These are phyloP conservation scores for Crioceris asparagi DNA, from an alignment of 2,888 invertebrate species.

Conservation along the genomic window DNA sequence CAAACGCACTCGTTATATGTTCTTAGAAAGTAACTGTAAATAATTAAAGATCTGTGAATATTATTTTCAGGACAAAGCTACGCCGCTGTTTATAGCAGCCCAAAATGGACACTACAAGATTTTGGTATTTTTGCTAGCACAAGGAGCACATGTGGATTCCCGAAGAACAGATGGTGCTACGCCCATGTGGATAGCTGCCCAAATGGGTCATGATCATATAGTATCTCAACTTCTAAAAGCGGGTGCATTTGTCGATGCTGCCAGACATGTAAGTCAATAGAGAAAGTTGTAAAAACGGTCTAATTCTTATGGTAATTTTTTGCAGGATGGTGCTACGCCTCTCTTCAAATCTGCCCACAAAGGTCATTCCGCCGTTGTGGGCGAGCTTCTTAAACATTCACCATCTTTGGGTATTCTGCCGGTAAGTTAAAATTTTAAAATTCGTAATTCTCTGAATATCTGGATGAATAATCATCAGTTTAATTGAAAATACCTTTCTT, in stretches of 20 bases:
- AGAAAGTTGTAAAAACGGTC: neutral
- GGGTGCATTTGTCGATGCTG: constrained; percentile 70
- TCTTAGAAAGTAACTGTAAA: too few relatives aligned
- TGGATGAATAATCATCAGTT: too few relatives aligned
- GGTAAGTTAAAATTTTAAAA: constrained; percentile 43
- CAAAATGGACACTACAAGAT: constrained; percentile 87
- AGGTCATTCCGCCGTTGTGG: constrained; percentile 79
- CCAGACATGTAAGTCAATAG: constrained; percentile 54
- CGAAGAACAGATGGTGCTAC: constrained; percentile 77
- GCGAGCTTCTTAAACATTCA: constrained; percentile 69
- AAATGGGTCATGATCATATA: constrained; percentile 87
- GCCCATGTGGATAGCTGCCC: constrained; percentile 88
- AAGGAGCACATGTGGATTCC: constrained; percentile 63
- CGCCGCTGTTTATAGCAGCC: constrained; percentile 83
- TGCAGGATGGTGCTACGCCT: constrained; percentile 85
- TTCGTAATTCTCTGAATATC: too few relatives aligned
- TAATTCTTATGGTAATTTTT: constrained; percentile 21
- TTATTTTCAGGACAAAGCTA: constrained; percentile 93
- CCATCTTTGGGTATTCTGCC: constrained; percentile 74
- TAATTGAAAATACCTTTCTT: too few relatives aligned
- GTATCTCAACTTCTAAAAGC: constrained; percentile 61
- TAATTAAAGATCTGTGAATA: too few relatives aligned
- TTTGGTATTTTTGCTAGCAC: constrained; percentile 57
- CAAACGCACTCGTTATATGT: too few relatives aligned
- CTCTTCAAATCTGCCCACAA: constrained; percentile 93